phyloP scores from a whole-genome alignment of 1,140 invertebrate species.

The Pararge aegeria region DNA sequence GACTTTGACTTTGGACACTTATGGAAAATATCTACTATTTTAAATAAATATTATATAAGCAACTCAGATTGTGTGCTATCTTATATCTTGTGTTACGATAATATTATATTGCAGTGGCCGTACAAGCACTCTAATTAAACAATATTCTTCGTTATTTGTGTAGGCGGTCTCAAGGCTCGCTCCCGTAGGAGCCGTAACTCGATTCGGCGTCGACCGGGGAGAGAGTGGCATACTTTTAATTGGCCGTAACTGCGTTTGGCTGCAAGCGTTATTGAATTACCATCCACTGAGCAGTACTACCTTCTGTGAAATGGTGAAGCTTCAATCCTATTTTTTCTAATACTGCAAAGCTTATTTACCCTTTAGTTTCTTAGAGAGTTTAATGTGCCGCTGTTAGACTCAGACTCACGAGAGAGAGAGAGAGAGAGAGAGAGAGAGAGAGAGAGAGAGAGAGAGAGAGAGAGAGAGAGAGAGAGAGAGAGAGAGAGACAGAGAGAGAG shows the following conservation, averaged over 20 bases:
- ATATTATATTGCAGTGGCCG: neutral
- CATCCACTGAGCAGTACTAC: constrained; percentile 37
- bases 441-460: no score
- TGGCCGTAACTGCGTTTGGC: constrained; percentile 73
- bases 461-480: no score
- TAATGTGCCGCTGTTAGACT: no score
- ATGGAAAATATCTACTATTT: no score
- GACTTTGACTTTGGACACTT: no score
- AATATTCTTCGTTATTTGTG: constrained; percentile 30
- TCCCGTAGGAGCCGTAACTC: constrained; percentile 51
- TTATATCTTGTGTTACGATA: no score
- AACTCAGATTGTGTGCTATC: neutral
- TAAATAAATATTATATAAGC: neutral
- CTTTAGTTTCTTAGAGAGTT: no score
- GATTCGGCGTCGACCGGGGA: constrained; percentile 60
- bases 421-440: no score
- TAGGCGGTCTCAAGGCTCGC: constrained; percentile 44
- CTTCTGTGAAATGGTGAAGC: constrained; percentile 22
- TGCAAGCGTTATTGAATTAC: constrained; percentile 76
- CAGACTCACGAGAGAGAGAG: no score
- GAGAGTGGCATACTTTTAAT: constrained; percentile 76
- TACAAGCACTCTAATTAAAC: constrained; percentile 19
- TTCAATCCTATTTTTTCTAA: neutral
- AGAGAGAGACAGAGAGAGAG: no score
- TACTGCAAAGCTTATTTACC: neutral